Base-by-base conservation (phyloP, 2,113 vertebrate genomes). In the Otis tarda region DNA sequence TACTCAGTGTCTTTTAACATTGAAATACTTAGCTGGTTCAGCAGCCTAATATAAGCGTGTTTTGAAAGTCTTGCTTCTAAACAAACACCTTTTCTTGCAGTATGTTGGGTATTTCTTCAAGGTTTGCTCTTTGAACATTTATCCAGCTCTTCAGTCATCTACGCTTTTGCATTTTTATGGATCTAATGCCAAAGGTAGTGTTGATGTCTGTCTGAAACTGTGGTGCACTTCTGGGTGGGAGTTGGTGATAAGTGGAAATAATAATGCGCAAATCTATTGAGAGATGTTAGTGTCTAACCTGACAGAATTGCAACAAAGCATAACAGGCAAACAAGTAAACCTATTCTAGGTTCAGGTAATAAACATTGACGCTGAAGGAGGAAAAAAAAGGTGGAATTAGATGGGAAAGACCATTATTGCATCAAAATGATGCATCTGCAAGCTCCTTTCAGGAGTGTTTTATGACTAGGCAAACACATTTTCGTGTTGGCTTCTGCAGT, bases 391-490 rank as follows among this genome's bases (percentile, higher is more conserved):
- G 83, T 93, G 87, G 86, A 97, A 98, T 98, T 98, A 97, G 96
- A 98, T 97, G 95, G 93, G 96, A 98, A 97, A 96, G 97, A 97
- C 97, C 96, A 97, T 98, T 97, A 98, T 95, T 97, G 91, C 94
- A 97, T 98, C 97, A 97, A 96, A 97, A 97, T 98, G 97, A 98
- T 98, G 89, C 97, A 98, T 98, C 96, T 98, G 91, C 50, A 3
- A 97, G 92, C 96, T 98, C 97, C 97, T 98, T 97, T 95, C 95
- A 70, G 95, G 98, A 97, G 97, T 98, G 97, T 98, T 98, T 98
- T 98, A 98, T 97, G 97, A 97, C 93, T 97, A 92, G 94, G 97
- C 75, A 97, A 97, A 97, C 97, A 94, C 96, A 98, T 98, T 98
- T 98, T 94, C 95, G 0, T 97, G 97, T 97, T 96, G 97, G 97